Conservation (phyloP, 92 coral and sea anemone species). For the Montipora capitata region DNA sequence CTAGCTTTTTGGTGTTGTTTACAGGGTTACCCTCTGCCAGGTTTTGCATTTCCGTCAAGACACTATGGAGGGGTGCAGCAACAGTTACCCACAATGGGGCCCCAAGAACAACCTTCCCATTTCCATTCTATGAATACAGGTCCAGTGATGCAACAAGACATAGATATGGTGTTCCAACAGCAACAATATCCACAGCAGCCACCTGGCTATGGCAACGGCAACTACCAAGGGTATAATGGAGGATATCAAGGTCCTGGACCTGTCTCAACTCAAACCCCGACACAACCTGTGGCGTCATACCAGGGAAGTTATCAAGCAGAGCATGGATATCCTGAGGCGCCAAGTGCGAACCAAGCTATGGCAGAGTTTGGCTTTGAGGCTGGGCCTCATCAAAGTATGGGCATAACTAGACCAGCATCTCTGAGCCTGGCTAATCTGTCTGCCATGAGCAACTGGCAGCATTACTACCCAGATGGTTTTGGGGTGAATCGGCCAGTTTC, state of each 20-base stretch:
- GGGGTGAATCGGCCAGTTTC: constrained; percentile 69
- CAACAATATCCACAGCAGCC: constrained; percentile 35
- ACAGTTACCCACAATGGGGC: constrained; percentile 31
- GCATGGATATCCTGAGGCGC: constrained; percentile 17
- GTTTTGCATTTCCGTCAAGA: constrained; percentile 24
- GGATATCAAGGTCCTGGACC: constrained; percentile 63
- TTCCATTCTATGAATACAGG: constrained; percentile 68
- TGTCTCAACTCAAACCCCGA: constrained; percentile 54
- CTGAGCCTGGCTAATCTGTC: constrained; percentile 39
- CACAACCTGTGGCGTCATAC: constrained; percentile 60
- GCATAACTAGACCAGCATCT: constrained; percentile 45
- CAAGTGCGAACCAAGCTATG: constrained; percentile 12
- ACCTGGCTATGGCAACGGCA: constrained; percentile 6
- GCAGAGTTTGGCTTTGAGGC: constrained; percentile 49
- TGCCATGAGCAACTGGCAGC: constrained; percentile 54
- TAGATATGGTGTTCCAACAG: constrained; percentile 68
- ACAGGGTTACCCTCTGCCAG: constrained; percentile 34
- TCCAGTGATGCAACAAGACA: constrained; percentile 83
- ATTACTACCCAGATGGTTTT: constrained; percentile 66
- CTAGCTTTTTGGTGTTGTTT: neutral
- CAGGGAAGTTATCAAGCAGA: constrained; percentile 55
- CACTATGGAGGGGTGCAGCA: constrained; percentile 44
- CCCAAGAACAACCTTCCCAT: constrained; percentile 32
- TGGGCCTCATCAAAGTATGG: constrained; percentile 36
- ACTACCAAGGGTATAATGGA: constrained; percentile 69